These are phyloP conservation scores for Liasis olivaceus DNA, from an alignment of 2,797 vertebrate species.

Conservation along the genomic window DNA sequence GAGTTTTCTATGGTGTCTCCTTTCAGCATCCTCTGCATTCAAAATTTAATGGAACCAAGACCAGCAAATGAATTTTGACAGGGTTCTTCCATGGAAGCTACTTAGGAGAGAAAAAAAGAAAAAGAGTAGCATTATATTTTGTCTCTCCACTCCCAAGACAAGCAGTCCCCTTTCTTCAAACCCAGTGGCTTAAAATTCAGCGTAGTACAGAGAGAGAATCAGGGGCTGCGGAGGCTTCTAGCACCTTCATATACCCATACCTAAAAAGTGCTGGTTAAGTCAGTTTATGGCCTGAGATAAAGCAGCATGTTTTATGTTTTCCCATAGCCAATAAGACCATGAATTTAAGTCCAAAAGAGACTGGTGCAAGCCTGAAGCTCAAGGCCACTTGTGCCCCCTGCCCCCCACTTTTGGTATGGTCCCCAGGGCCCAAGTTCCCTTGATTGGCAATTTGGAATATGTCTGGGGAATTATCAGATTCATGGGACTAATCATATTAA, in stretches of 20 bases:
- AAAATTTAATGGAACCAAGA: neutral
- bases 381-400: neutral
- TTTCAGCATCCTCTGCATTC: neutral
- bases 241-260: neutral
- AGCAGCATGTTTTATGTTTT: neutral
- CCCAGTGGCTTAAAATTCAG: too few species aligned
- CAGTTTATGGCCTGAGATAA: neutral
- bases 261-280: neutral
- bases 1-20: slow-evolving; percentile 23
- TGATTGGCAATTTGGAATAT: neutral
- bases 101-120: neutral
- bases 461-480: neutral
- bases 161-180: neutral
- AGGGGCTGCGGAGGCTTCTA: neutral
- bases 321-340: neutral
- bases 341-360: neutral
- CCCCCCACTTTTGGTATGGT: neutral
- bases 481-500: neutral
- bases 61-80: neutral
- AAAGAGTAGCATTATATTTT: neutral
- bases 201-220: neutral
- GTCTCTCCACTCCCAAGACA: neutral
- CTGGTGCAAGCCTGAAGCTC: neutral
- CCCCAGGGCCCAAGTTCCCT: neutral
- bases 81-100: neutral